A percentile compares a stretch with the other conserved stretches of the same genome.
Conservation (phyloP, 2,113 vertebrate species). For the Dasyprocta punctata region DNA sequence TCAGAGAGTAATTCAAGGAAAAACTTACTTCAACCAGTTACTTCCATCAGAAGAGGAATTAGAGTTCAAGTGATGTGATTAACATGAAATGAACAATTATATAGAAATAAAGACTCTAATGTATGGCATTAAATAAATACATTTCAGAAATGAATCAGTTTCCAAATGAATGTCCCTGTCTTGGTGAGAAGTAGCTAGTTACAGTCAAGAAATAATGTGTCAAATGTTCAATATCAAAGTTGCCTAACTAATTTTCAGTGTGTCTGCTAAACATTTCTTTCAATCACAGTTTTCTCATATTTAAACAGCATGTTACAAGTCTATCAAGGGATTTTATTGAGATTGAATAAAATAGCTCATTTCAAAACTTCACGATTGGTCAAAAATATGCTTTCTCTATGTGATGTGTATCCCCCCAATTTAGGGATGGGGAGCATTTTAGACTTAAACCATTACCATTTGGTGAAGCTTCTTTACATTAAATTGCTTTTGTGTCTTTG, state of each 20-base stretch:
- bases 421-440: too few relatives aligned
- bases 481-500: neutral
- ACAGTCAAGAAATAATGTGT: neutral
- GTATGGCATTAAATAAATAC: neutral
- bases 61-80: neutral
- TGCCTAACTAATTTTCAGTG: neutral
- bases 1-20: neutral
- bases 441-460: neutral
- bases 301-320: neutral
- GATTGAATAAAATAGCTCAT: neutral
- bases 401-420: neutral
- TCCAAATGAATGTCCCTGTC: neutral
- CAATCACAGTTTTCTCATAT: neutral
- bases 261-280: neutral
- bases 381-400: neutral
- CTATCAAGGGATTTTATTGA: neutral
- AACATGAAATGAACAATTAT: neutral
- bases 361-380: neutral
- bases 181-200: too few relatives aligned
- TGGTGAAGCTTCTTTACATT: neutral
- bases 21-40: neutral
- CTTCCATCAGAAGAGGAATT: neutral
- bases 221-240: neutral
- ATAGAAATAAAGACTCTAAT: neutral
- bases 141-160: neutral